Evolutionary conservation across 2,113 vertebrate genomes (phyloP).

Genomic region (Colaptes auratus): DNA sequence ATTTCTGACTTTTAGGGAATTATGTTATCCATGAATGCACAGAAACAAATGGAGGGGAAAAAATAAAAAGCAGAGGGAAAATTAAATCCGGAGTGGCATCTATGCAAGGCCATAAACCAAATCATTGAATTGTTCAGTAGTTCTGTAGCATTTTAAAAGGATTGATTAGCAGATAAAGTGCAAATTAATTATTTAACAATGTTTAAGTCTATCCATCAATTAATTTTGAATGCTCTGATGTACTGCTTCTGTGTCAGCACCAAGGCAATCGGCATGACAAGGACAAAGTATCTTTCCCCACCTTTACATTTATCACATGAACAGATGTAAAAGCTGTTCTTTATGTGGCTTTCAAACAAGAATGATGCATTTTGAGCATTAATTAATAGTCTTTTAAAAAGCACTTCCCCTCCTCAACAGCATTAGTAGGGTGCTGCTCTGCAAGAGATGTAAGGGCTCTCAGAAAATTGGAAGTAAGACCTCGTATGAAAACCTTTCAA

Average conservation of each 20-base stretch:
- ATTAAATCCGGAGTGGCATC: background rate
- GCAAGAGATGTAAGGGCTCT: background rate
- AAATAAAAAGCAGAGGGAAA: background rate
- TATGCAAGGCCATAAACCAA: background rate
- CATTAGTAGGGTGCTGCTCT: background rate
- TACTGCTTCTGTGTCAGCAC: background rate
- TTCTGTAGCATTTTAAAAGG: no score
- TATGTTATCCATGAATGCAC: background rate
- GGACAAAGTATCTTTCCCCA: background rate
- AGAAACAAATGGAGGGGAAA: background rate
- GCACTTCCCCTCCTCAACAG: background rate
- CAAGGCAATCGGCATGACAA: background rate
- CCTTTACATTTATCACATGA: background rate
- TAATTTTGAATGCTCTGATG: background rate
- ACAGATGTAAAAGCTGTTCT: background rate
- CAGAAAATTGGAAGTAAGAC: slow-evolving; percentile 12
- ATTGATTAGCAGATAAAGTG: background rate
- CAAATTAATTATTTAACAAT: background rate
- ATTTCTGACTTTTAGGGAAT: background rate
- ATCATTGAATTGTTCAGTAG: background rate
- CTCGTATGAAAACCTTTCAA: slow-evolving; percentile 44
- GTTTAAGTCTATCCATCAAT: background rate
- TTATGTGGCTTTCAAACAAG: background rate
- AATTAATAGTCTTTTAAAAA: background rate
- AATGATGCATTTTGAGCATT: background rate